phyloP scores from a whole-genome alignment of 2,888 invertebrate species.

The Epiperipatus broadwayi region DNA sequence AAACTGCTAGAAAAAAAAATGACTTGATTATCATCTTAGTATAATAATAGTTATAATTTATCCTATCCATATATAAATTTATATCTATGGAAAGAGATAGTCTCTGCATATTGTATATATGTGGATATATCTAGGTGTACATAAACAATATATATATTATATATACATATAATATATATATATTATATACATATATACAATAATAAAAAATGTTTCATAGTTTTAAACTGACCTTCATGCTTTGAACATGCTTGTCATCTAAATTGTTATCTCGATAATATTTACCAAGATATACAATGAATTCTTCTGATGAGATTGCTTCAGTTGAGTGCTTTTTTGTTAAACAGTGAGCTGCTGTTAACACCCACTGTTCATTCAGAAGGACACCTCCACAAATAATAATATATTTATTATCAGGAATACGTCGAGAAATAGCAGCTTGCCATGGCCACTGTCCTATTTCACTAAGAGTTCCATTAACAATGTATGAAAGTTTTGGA shows the following conservation, averaged over 20 bases:
- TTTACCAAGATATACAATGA: conserved; percentile 19
- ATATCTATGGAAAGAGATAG: too few species aligned
- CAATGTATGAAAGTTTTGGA: conserved; percentile 18
- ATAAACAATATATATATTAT: too few species aligned
- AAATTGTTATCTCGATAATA: conserved; percentile 17
- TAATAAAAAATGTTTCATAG: too few species aligned
- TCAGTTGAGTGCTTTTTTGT: conserved; percentile 13
- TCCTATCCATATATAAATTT: too few species aligned
- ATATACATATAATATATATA: too few species aligned
- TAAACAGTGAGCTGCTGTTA: conserved; percentile 19
- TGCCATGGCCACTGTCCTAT: conserved; percentile 21
- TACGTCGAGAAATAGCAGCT: conserved; percentile 16
- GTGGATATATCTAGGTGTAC: too few species aligned
- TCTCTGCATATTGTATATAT: too few species aligned
- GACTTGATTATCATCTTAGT: too few species aligned
- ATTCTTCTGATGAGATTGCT: conserved; percentile 15
- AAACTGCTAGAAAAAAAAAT: too few species aligned
- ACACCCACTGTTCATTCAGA: conserved; percentile 17
- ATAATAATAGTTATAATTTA: too few species aligned
- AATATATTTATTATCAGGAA: conserved; percentile 16
- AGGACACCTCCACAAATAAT: conserved; percentile 18
- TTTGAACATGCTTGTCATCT: conserved; percentile 18
- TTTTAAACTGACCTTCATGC: conserved; percentile 16
- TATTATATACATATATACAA: too few species aligned
- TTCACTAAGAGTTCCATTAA: conserved; percentile 18